phyloP scores from a whole-genome alignment of 2,888 invertebrate species.

The Andrena flavipes region DNA sequence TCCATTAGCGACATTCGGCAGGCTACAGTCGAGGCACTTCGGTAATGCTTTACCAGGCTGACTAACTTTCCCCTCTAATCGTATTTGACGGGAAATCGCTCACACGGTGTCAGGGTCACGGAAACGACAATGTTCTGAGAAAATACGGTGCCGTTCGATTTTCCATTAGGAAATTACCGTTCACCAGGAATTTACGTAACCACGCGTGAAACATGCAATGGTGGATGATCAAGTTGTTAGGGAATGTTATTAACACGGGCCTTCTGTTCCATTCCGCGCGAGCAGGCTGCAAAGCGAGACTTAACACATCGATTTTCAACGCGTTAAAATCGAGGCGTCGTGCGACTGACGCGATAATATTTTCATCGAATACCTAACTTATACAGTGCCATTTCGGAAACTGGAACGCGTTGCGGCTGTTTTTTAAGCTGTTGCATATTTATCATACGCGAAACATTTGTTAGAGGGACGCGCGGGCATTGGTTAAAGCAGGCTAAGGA shows the following conservation, averaged over 20 bases:
- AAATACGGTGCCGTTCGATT: constrained; percentile 19
- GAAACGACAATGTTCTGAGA: constrained; percentile 6
- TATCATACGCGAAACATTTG: no score
- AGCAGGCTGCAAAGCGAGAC: background rate
- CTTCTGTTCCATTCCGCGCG: constrained; percentile 10
- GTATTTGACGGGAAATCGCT: constrained; percentile 53
- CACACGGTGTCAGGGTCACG: constrained; percentile 9
- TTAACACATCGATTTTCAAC: constrained; percentile 2
- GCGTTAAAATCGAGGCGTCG: background rate
- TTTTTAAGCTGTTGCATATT: no score
- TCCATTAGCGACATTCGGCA: constrained; percentile 66
- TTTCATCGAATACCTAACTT: no score
- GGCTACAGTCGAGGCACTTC: constrained; percentile 49
- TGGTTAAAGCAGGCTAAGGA: no score
- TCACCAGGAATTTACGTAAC: background rate
- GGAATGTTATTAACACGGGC: constrained; percentile 1
- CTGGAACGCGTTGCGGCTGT: no score
- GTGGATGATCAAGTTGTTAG: constrained; percentile 9
- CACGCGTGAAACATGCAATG: constrained; percentile 1
- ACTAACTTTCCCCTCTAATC: constrained; percentile 57
- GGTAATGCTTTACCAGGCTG: constrained; percentile 37
- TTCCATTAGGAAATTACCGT: constrained; percentile 16
- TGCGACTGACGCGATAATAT: no score
- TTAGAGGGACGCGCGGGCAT: no score
- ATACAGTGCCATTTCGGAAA: no score